Evolutionary conservation across 2,113 vertebrate species (phyloP).

Genomic region (Malurus melanocephalus): DNA sequence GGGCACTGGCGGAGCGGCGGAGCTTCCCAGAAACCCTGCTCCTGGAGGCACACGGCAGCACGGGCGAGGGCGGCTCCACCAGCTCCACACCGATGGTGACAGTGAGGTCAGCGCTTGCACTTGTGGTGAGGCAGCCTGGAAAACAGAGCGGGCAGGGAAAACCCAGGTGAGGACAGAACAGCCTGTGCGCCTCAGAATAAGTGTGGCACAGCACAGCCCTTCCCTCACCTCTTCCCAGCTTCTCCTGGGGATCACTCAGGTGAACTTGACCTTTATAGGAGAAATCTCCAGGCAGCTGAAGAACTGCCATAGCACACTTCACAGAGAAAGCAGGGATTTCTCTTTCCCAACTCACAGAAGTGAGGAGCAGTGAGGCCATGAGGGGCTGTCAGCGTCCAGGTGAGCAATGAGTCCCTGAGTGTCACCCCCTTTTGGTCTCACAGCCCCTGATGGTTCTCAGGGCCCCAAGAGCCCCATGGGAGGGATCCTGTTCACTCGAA

Average conservation of each 20-base stretch:
- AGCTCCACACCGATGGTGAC: slow-evolving; percentile 44
- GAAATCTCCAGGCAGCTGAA: background rate
- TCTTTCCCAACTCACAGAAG: background rate
- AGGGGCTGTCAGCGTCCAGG: accelerated
- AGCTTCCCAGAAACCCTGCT: slow-evolving; percentile 74
- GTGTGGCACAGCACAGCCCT: accelerated
- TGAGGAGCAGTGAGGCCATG: accelerated
- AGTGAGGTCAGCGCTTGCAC: slow-evolving; percentile 67
- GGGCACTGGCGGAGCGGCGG: slow-evolving; percentile 70
- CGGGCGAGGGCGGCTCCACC: slow-evolving; percentile 68
- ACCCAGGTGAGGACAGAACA: background rate
- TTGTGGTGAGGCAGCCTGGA: slow-evolving; percentile 82
- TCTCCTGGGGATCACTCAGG: too few species aligned
- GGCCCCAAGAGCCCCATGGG: background rate
- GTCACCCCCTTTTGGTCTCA: background rate
- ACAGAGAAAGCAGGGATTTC: background rate
- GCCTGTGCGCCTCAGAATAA: accelerated
- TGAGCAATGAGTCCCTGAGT: background rate
- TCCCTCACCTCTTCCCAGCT: background rate
- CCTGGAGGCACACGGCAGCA: slow-evolving; percentile 70
- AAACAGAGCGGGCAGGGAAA: slow-evolving; percentile 1
- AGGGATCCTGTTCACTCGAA: background rate
- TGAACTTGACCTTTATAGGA: background rate
- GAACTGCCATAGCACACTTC: accelerated
- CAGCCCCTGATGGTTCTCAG: background rate